Evolutionary conservation across 2,888 invertebrate genomes (phyloP), one percentile per base, ranked within the genome.

Genomic region (Pseudococcus viburni): DNA sequence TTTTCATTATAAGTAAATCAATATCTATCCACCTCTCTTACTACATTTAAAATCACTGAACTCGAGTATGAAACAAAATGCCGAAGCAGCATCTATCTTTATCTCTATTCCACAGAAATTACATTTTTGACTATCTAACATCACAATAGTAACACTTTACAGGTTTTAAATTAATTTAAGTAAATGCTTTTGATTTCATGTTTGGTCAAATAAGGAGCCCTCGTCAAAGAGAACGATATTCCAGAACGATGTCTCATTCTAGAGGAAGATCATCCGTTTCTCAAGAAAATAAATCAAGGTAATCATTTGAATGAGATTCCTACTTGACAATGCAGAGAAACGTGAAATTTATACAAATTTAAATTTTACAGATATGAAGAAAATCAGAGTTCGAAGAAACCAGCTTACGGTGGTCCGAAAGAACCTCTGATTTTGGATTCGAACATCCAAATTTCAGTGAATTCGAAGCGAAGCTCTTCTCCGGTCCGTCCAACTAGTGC

Each of bases 381-480:
- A 39, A 73, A 33, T 15, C 42, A 42, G 1, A 5, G 42, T 8
- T 3, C 42, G 0, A 42, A 5, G 5, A 73, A 33, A 73, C 73
- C 73, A 33, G 73, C 26, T 6, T 73, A 73, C 5, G 73, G 73
- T 17, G 73, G 73, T 7, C 73, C 73, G 15, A 26, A 33, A 17
- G 17, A 33, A 33, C 73, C 73, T 15, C n/a, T 73, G 0, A 7
- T 73, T 73, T 73, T 73, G 73, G 73, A 73, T 73, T 73, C 73
- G 12, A 73, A 73, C 8, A 73, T 73, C 6, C 73, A 73, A 33
- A 33, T 73, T 15, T 33, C 33, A 15, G 73, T 73, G 2, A 73
- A 73, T 73, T 33, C 73, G 15, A 73, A 15, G 6, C 73, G 33
- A 17, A 39, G 73, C 73, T 19, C 17, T 33, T 73, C 73, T 33